Percentiles rank a stretch among this genome's conserved stretches.
phyloP scores from a whole-genome alignment of 2,888 invertebrate species.

The Hedychridium roseum region DNA sequence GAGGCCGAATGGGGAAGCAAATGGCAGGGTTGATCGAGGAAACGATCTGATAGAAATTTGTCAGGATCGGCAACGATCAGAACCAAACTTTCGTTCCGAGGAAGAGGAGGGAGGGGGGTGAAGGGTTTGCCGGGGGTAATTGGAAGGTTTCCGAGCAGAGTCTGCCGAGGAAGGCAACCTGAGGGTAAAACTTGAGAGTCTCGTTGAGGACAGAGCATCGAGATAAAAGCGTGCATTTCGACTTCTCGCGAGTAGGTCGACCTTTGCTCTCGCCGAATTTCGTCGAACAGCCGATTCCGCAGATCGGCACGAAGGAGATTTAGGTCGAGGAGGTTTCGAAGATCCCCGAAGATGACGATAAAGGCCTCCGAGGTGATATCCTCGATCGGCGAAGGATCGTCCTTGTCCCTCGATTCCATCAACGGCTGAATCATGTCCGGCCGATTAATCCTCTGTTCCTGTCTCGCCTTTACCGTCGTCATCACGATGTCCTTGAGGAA shows the following conservation, averaged over 20 bases:
- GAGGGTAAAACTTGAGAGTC: slow-evolving; percentile 45
- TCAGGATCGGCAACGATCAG: slow-evolving; percentile 56
- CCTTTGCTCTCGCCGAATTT: too few species aligned
- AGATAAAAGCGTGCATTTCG: slow-evolving; percentile 66
- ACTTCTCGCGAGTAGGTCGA: slow-evolving; percentile 59
- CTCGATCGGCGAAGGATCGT: slow-evolving; percentile 32
- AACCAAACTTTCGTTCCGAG: slow-evolving; percentile 50
- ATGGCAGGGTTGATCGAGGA: slow-evolving; percentile 6
- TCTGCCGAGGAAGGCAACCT: slow-evolving; percentile 45
- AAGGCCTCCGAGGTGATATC: slow-evolving; percentile 60
- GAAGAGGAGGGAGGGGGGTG: slow-evolving; percentile 42
- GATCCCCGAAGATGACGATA: slow-evolving; percentile 42
- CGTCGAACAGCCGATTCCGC: slow-evolving; percentile 44
- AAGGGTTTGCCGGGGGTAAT: slow-evolving; percentile 48
- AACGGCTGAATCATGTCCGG: slow-evolving; percentile 70
- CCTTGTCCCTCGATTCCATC: slow-evolving; percentile 61
- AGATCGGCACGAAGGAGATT: slow-evolving; percentile 42
- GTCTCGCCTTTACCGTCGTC: slow-evolving; percentile 33
- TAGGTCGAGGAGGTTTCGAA: slow-evolving; percentile 47
- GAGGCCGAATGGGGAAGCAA: slow-evolving; percentile 42
- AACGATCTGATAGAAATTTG: slow-evolving; percentile 40
- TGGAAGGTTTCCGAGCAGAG: slow-evolving; percentile 49
- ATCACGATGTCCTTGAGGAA: slow-evolving; percentile 37
- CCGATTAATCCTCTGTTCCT: slow-evolving; percentile 51
- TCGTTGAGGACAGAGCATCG: slow-evolving; percentile 66